Conservation (phyloP, 2,888 invertebrate species). For the Malthinus flaveolus region DNA sequence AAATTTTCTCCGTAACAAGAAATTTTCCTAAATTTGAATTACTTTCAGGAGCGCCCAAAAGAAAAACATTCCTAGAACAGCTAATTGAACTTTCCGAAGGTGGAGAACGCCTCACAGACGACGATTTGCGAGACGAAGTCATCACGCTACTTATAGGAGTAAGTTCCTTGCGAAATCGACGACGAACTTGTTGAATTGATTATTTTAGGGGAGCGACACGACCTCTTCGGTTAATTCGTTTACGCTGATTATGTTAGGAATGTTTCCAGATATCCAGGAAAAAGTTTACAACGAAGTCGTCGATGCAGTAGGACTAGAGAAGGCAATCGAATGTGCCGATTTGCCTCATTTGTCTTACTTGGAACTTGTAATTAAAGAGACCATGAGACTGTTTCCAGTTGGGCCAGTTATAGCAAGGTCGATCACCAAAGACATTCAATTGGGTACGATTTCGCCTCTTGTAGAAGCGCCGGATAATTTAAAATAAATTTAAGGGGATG, state of each 20-base stretch:
- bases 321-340: slow-evolving; percentile 56
- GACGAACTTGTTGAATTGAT: too few relatives aligned
- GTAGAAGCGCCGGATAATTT: slow-evolving; percentile 1
- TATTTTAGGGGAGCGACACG: slow-evolving; percentile 41
- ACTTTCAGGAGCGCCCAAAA: neutral
- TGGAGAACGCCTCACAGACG: slow-evolving; percentile 16
- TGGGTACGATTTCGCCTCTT: slow-evolving; percentile 12
- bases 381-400: slow-evolving; percentile 56
- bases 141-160: slow-evolving; percentile 30
- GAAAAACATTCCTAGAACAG: slow-evolving; percentile 55
- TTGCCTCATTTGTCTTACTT: slow-evolving; percentile 58
- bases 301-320: slow-evolving; percentile 53
- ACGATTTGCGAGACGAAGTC: slow-evolving; percentile 30
- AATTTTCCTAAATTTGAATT: neutral
- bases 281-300: slow-evolving; percentile 52
- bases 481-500: slow-evolving; percentile 49
- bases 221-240: slow-evolving; percentile 39
- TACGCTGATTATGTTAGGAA: slow-evolving; percentile 39
- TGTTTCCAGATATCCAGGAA: slow-evolving; percentile 41
- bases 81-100: slow-evolving; percentile 46
- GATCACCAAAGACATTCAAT: slow-evolving; percentile 16
- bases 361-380: slow-evolving; percentile 61
- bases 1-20: too few relatives aligned
- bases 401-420: slow-evolving; percentile 37
- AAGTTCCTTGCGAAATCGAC: neutral